A percentile compares a stretch with the other conserved stretches of the same genome.
Conservation (phyloP, 2,113 vertebrate species). For the Salvelinus namaycush region DNA sequence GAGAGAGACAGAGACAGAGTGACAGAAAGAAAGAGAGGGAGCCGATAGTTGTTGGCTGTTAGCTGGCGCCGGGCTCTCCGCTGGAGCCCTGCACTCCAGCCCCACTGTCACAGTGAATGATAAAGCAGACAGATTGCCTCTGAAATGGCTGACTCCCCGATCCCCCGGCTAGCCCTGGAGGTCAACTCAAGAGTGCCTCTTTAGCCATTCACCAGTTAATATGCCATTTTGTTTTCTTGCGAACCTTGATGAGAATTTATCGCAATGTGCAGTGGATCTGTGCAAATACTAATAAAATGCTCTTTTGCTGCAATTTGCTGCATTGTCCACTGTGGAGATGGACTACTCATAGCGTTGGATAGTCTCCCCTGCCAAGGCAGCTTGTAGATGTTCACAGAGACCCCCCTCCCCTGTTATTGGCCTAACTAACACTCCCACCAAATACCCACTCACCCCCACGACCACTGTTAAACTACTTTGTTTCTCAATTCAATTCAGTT, state of each 20-base stretch:
- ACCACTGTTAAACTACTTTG: too few relatives aligned
- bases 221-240: constrained; percentile 81
- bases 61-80: constrained; percentile 67
- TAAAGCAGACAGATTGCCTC: constrained; percentile 83
- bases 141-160: constrained; percentile 82
- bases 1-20: not conserved
- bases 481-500: too few relatives aligned
- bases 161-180: constrained; percentile 75
- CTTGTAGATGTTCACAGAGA: constrained; percentile 75
- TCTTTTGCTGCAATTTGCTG: constrained; percentile 91
- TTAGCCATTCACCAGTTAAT: constrained; percentile 81
- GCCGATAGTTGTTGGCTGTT: constrained; percentile 51
- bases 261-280: constrained; percentile 76
- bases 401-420: constrained; percentile 41
- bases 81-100: constrained; percentile 61
- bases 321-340: constrained; percentile 91
- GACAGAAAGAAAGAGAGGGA: not conserved
- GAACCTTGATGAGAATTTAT: constrained; percentile 87
- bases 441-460: constrained; percentile 25
- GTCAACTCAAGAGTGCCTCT: constrained; percentile 70
- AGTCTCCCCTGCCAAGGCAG: constrained; percentile 55
- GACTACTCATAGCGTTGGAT: constrained; percentile 58
- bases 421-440: constrained; percentile 42
- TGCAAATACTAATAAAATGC: constrained; percentile 95
- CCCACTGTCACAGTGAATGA: constrained; percentile 77